Percentiles rank a stretch among this genome's conserved stretches.
Conservation (phyloP, 1,140 invertebrate genomes). For the Ooceraea biroi region DNA sequence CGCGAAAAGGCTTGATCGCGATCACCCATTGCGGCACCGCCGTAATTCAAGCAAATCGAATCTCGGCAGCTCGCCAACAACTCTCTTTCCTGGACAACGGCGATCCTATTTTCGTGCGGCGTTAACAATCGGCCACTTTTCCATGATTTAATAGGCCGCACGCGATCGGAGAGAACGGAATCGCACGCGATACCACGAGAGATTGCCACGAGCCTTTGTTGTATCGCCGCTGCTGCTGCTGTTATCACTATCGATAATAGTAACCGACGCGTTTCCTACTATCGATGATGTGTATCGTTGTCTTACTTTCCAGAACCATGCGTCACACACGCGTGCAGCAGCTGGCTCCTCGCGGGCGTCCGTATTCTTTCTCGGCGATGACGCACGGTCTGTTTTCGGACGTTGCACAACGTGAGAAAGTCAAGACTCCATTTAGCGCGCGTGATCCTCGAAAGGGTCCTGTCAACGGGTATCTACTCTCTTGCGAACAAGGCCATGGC, state of each 20-base stretch:
- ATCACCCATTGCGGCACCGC: constrained; percentile 3
- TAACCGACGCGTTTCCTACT: constrained; percentile 1
- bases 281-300: constrained; percentile 12
- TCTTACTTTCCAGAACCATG: constrained; percentile 26
- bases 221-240: neutral
- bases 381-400: constrained; percentile 75
- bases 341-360: neutral
- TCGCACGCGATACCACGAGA: neutral
- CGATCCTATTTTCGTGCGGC: constrained; percentile 65
- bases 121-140: constrained; percentile 46
- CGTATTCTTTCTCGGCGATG: constrained; percentile 64
- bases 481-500: neutral
- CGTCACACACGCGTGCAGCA: constrained; percentile 19
- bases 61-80: constrained; percentile 45
- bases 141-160: constrained; percentile 10
- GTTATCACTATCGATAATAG: constrained; percentile 8
- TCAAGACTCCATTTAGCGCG: constrained; percentile 66
- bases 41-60: constrained; percentile 61
- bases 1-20: constrained; percentile 4
- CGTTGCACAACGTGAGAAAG: constrained; percentile 76
- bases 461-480: neutral
- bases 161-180: neutral
- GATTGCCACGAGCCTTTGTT: neutral
- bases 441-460: neutral
- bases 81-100: constrained; percentile 19